Percentiles rank a stretch among this genome's conserved stretches.
These are phyloP conservation scores for Sardinella longiceps DNA, from an alignment of 2,797 vertebrate species.

Conservation along the genomic window DNA sequence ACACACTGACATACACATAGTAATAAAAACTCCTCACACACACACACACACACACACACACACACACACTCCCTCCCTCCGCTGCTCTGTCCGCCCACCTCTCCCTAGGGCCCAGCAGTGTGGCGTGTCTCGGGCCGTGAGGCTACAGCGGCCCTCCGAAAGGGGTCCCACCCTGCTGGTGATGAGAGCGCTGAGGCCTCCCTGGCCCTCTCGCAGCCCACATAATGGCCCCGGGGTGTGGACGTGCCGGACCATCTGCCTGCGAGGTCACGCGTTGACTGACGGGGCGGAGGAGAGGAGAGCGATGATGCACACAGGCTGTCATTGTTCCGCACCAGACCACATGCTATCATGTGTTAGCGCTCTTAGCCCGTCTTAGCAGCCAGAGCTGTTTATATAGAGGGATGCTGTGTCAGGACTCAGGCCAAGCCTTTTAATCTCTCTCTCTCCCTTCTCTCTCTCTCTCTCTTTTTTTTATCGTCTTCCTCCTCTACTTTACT, in stretches of 20 bases:
- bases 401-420: neutral
- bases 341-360: constrained; percentile 51
- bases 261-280: constrained; percentile 44
- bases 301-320: constrained; percentile 38
- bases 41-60: constrained; percentile 19
- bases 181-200: constrained; percentile 17
- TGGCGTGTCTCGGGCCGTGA: constrained; percentile 28
- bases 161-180: constrained; percentile 24
- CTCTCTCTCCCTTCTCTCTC: neutral
- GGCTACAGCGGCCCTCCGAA: constrained; percentile 12
- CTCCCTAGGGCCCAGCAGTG: neutral
- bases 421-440: neutral
- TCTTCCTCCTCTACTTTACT: neutral
- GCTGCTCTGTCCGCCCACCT: constrained; percentile 1
- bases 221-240: constrained; percentile 36
- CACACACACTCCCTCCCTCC: neutral
- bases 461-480: neutral
- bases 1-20: neutral
- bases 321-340: constrained; percentile 48
- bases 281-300: constrained; percentile 35
- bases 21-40: too few species aligned
- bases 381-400: neutral
- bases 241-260: constrained; percentile 37
- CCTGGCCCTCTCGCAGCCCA: constrained; percentile 25
- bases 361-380: constrained; percentile 15